Conservation (phyloP, 1,140 invertebrate species). For the Forficula auricularia region DNA sequence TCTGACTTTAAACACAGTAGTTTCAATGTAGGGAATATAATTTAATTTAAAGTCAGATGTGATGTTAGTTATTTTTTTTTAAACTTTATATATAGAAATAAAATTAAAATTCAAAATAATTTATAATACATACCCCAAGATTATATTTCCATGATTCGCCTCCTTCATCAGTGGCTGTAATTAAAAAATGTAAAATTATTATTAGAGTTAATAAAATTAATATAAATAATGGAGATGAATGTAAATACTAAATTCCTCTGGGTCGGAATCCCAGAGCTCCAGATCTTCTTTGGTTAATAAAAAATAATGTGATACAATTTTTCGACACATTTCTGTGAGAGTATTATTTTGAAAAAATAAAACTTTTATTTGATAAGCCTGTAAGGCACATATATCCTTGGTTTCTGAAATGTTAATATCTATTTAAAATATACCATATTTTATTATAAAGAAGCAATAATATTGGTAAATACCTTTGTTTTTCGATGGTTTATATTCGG, state of each 20-base stretch:
- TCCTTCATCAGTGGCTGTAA: constrained; percentile 57
- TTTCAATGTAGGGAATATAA: too few relatives aligned
- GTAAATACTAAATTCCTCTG: constrained; percentile 62
- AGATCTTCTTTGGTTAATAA: constrained; percentile 67
- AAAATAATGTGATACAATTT: constrained; percentile 76
- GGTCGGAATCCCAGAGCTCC: constrained; percentile 74
- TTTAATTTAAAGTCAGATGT: too few relatives aligned
- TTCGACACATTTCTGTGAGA: constrained; percentile 59
- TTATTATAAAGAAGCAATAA: neutral
- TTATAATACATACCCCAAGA: constrained; percentile 43
- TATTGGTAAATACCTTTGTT: constrained; percentile 12
- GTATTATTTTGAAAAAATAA: constrained; percentile 52
- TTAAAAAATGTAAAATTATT: constrained; percentile 2
- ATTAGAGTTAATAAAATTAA: neutral
- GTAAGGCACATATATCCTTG: constrained; percentile 28
- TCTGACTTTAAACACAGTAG: too few relatives aligned
- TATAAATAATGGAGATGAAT: neutral
- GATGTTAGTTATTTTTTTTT: too few relatives aligned
- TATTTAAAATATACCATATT: neutral
- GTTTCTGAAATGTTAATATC: constrained; percentile 22
- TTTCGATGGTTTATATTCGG: constrained; percentile 50
- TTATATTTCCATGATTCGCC: constrained; percentile 86
- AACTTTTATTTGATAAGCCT: constrained; percentile 49
- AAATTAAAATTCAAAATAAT: constrained; percentile 8
- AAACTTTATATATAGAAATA: too few relatives aligned